Percentiles rank a stretch among this genome's conserved stretches.
Conservation (phyloP, 2,888 invertebrate species). For the Heliconius charithonia region DNA sequence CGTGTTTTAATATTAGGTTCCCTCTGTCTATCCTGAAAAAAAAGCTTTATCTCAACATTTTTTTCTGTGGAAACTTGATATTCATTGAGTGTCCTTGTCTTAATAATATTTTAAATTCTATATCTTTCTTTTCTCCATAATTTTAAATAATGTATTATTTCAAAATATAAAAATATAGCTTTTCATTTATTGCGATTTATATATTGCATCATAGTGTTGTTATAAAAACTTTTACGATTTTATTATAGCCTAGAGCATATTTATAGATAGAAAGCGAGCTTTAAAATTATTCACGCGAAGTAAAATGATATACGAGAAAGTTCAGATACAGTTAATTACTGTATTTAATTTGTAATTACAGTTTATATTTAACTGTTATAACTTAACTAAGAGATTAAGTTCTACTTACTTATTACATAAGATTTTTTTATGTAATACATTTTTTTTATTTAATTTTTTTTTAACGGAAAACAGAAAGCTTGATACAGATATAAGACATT, state of each 20-base stretch:
- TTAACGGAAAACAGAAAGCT: too few relatives aligned
- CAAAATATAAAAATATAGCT: too few relatives aligned
- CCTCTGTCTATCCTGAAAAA: neutral
- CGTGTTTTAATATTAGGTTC: neutral
- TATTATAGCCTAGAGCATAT: neutral
- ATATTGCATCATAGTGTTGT: neutral
- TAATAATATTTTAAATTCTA: too few relatives aligned
- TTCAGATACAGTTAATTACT: neutral
- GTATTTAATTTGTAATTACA: neutral
- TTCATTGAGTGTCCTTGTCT: too few relatives aligned
- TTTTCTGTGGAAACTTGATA: too few relatives aligned
- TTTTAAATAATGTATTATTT: too few relatives aligned
- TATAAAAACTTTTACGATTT: neutral
- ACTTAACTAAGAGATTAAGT: neutral
- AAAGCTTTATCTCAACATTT: neutral
- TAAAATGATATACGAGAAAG: conserved; percentile 1
- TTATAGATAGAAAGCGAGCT: neutral
- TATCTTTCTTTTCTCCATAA: too few relatives aligned
- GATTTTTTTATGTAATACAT: too few relatives aligned
- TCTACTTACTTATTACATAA: neutral
- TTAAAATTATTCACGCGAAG: conserved; percentile 1
- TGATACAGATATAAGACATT: too few relatives aligned
- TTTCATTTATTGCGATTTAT: too few relatives aligned
- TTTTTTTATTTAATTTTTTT: too few relatives aligned
- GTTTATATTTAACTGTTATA: neutral